These are phyloP conservation scores for Arctocebus calabarensis DNA, from an alignment of 2,797 vertebrate genomes.

Conservation along the genomic window DNA sequence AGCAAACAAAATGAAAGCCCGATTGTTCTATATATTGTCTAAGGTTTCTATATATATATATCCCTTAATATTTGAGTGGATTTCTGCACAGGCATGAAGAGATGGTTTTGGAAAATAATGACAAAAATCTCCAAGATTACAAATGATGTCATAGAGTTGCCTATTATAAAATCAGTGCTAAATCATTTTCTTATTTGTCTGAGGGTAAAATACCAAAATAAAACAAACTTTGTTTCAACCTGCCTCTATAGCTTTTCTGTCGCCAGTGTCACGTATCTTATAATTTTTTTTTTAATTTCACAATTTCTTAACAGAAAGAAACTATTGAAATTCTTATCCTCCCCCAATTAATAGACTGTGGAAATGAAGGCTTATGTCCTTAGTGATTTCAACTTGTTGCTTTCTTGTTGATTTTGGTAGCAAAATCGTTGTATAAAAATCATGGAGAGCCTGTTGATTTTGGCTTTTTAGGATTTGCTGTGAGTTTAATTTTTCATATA, in stretches of 20 bases:
- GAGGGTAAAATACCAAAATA: not conserved
- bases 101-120: not conserved
- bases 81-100: not conserved
- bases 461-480: not conserved
- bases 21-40: not conserved
- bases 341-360: not conserved
- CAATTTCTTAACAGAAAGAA: conserved; percentile 27
- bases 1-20: not conserved
- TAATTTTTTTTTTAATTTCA: conserved; percentile 6
- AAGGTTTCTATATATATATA: not conserved
- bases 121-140: not conserved
- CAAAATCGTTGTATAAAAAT: not conserved
- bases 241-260: not conserved
- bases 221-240: conserved; percentile 1
- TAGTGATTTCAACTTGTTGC: not conserved
- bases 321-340: not conserved
- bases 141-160: not conserved
- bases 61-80: not conserved
- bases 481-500: conserved; percentile 24
- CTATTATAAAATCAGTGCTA: not conserved
- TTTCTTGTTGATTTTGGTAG: conserved; percentile 55
- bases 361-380: not conserved
- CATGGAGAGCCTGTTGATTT: not conserved
- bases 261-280: not conserved
- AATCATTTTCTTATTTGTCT: conserved; percentile 18